phyloP scores from a whole-genome alignment of 2,113 vertebrate genomes.

The Colinus virginianus region DNA sequence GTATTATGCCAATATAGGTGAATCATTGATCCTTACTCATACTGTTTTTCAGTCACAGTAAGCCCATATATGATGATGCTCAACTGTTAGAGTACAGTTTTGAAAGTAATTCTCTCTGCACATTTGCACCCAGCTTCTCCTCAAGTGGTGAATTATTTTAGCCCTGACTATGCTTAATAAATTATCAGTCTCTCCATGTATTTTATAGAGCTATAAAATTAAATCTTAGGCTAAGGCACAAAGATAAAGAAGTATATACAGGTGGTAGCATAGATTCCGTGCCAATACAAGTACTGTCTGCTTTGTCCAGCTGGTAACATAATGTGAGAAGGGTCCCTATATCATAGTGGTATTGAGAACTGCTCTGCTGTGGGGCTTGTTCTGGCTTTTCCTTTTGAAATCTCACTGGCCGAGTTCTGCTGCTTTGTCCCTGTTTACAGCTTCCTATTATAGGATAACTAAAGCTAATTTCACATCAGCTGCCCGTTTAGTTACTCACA shows the following conservation, averaged over 20 bases:
- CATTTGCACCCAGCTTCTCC: background rate
- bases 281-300: too few species aligned
- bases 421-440: background rate
- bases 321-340: fast-evolving
- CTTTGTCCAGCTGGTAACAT: fast-evolving
- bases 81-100: background rate
- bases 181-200: background rate
- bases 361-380: background rate
- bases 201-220: background rate
- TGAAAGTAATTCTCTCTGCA: background rate
- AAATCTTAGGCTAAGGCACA: background rate
- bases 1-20: background rate
- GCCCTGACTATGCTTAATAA: background rate
- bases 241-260: background rate
- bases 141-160: background rate
- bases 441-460: background rate
- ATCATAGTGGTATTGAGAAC: too few species aligned
- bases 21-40: background rate
- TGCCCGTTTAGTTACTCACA: background rate
- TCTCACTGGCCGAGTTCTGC: background rate
- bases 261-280: background rate
- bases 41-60: too few species aligned
- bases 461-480: background rate
- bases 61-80: background rate
- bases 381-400: background rate